Evolutionary conservation across 2,888 invertebrate genomes (phyloP), one percentile per base, ranked within the genome.

Genomic region (Meandrusa payeni): DNA sequence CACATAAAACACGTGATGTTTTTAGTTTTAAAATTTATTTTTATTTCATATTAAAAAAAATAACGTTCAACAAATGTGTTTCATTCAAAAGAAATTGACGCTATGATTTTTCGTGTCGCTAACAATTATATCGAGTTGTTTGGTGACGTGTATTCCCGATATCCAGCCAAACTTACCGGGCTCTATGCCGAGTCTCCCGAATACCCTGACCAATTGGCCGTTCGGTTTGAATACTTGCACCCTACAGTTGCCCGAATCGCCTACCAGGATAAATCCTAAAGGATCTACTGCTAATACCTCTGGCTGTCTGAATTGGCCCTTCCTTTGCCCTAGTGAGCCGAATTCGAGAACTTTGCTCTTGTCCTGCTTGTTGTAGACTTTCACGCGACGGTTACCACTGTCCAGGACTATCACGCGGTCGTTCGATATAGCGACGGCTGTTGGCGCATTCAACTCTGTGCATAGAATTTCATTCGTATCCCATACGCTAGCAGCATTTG

Each of bases 231-330:
- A 95, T 4, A 95, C 90, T 69, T 95, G 94, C 0, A 94, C 87
- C 2, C 95, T 82, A 23, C 91, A 91, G 64, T 95, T 95, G 0
- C 94, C 95, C 0, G 93, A 92, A 65, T 95, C 95, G 0, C 94
- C 95, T 0, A 95, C 93, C 0, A 94, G 76, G 23, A 95, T 92
- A 64, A 93, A 93, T 0, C 94, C 94, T 68, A 91, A 81, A 0
- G 89, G 89, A 64, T 95, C 95, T 0, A 94, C 90, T 0, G 92
- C 88, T 2, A 95, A 79, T 0, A 93, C 93, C 67, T 94, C 93
- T 0, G 94, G 93, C 42, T 92, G 91, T 60, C 93, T 89, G 64
- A 94, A 91, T 62, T 94, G 93, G 0, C 93, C 93, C 46, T 91
- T 90, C 40, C 89, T 80, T 29, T 89, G 89, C 0, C 94, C 94